These are phyloP conservation scores for Zosterops lateralis DNA, from an alignment of 2,113 vertebrate species.

Conservation along the genomic window DNA sequence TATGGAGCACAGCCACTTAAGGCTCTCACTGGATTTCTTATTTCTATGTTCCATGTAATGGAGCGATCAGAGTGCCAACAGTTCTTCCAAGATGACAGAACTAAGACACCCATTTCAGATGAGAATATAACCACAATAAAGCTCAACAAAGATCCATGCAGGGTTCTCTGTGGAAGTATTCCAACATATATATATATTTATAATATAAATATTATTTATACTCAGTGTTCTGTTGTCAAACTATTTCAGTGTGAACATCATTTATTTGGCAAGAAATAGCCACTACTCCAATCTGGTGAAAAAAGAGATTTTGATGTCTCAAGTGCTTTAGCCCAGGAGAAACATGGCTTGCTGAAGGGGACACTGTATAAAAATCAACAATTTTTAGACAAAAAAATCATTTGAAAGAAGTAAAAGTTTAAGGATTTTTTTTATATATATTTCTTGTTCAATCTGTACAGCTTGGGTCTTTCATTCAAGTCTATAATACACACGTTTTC, in stretches of 20 bases:
- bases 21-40: background rate
- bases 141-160: background rate
- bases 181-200: background rate
- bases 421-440: background rate
- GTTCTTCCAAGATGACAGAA: background rate
- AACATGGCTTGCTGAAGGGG: background rate
- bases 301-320: background rate
- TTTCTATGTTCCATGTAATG: background rate
- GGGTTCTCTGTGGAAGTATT: background rate
- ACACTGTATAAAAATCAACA: background rate
- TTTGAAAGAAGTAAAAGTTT: background rate
- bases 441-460: background rate
- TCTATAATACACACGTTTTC: background rate
- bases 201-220: background rate
- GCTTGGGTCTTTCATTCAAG: background rate
- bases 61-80: background rate
- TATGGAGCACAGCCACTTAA: background rate
- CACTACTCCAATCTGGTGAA: background rate
- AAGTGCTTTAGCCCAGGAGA: background rate
- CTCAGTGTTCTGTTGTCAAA: background rate
- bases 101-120: background rate
- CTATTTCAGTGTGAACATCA: background rate
- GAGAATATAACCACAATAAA: background rate
- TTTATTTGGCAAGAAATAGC: background rate
- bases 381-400: background rate